These are phyloP conservation scores for Drosophila subquinaria DNA, from an alignment of 2,888 invertebrate species.

Conservation along the genomic window DNA sequence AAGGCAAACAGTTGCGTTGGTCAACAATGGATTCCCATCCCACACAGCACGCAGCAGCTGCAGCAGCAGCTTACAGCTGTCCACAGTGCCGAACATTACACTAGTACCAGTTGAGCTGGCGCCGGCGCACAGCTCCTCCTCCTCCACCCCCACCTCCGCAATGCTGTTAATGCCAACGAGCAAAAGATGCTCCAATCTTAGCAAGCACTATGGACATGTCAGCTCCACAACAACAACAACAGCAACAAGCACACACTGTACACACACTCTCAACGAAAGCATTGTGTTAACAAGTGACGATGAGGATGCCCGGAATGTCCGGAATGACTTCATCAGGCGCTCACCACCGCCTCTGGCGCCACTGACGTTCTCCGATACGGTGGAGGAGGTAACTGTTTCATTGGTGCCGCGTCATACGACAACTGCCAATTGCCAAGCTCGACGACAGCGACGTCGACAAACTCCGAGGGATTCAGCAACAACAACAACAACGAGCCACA, in stretches of 20 bases:
- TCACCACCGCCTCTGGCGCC: constrained; percentile 78
- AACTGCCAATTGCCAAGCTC: constrained; percentile 71
- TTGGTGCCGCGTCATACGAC: constrained; percentile 79
- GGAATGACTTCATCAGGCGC: constrained; percentile 9
- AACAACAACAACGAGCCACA: constrained; percentile 1
- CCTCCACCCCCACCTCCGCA: constrained; percentile 33
- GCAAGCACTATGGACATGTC: constrained; percentile 59
- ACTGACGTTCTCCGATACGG: constrained; percentile 60
- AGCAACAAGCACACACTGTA: neutral
- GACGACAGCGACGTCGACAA: constrained; percentile 36
- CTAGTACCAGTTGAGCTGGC: constrained; percentile 52
- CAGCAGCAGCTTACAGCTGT: constrained; percentile 49
- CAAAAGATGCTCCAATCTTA: constrained; percentile 13
- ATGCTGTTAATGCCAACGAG: constrained; percentile 43
- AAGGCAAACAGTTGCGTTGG: neutral
- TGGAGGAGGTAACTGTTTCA: constrained; percentile 83
- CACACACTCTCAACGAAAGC: constrained; percentile 54
- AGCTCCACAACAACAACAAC: constrained; percentile 26
- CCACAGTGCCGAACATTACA: constrained; percentile 66
- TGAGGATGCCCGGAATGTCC: constrained; percentile 30
- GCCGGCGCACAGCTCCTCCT: constrained; percentile 44
- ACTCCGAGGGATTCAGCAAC: constrained; percentile 12
- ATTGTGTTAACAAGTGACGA: constrained; percentile 82
- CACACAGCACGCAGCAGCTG: constrained; percentile 21
- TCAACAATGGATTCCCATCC: constrained; percentile 7